Evolutionary conservation across 2,113 vertebrate genomes (phyloP).

Genomic region (Podarcis raffonei): DNA sequence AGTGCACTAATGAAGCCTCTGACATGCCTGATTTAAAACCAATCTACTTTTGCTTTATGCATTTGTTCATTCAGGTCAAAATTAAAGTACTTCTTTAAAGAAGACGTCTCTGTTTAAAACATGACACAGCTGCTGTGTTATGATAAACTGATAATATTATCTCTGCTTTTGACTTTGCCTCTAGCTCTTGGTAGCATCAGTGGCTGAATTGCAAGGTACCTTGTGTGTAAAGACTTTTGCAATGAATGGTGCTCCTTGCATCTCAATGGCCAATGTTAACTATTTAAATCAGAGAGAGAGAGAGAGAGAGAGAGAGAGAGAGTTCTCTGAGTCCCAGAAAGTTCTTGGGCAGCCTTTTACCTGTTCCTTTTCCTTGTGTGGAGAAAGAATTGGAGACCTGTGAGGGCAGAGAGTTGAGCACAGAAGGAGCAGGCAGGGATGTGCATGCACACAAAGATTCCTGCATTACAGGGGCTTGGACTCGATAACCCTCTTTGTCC

Average conservation of each 20-base stretch:
- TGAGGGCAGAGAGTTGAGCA: background rate
- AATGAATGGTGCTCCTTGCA: background rate
- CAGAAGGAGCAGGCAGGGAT: background rate
- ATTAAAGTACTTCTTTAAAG: background rate
- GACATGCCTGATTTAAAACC: background rate
- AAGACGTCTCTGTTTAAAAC: background rate
- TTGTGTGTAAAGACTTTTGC: background rate
- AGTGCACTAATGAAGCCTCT: background rate
- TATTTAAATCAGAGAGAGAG: background rate
- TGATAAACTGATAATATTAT: background rate
- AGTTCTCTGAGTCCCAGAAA: background rate
- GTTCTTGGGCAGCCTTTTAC: background rate
- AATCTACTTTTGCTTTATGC: background rate
- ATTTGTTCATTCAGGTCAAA: background rate
- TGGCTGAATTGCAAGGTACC: background rate
- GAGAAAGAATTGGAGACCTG: background rate
- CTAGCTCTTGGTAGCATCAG: background rate
- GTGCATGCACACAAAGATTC: background rate
- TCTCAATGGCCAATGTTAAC: background rate
- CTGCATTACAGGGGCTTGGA: no score
- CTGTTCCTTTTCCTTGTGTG: background rate
- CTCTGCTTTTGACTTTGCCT: background rate
- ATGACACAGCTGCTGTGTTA: no score
- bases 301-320: no score
- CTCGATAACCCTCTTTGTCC: no score